Conservation (phyloP, 2,888 invertebrate species). For the Xestia xanthographa region DNA sequence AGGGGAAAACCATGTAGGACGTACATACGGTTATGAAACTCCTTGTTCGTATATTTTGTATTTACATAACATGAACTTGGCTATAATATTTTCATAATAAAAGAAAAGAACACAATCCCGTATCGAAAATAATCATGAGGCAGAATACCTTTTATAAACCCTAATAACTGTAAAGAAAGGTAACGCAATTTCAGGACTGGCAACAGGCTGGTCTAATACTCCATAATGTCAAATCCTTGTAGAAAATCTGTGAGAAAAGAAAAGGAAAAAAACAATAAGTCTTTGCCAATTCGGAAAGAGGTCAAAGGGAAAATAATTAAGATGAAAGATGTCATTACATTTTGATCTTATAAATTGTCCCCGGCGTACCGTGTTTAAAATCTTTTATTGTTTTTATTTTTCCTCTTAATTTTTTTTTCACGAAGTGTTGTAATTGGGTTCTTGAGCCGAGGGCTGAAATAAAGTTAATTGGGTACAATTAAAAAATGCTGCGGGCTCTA, state of each 20-base stretch:
- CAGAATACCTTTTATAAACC: conserved; percentile 40
- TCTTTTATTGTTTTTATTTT: conserved; percentile 74
- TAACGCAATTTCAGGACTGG: conserved; percentile 46
- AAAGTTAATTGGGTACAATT: conserved; percentile 85
- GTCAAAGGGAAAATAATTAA: conserved; percentile 63
- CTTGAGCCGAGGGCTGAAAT: conserved; percentile 76
- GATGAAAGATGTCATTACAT: conserved; percentile 64
- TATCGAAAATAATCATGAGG: conserved; percentile 43
- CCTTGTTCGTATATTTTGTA: conserved; percentile 38
- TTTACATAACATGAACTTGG: conserved; percentile 25
- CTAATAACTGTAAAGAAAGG: conserved; percentile 42
- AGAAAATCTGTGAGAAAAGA: conserved; percentile 38
- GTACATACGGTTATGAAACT: conserved; percentile 26
- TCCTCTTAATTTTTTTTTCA: conserved; percentile 68
- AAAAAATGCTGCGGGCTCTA: conserved; percentile 80
- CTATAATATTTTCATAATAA: conserved; percentile 35
- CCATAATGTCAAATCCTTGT: conserved; percentile 58
- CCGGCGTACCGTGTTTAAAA: conserved; percentile 47
- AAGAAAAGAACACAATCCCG: conserved; percentile 24
- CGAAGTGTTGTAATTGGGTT: conserved; percentile 80
- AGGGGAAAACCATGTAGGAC: conserved; percentile 37
- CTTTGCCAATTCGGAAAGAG: conserved; percentile 53
- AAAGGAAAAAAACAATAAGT: conserved; percentile 58
- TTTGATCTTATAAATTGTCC: conserved; percentile 65
- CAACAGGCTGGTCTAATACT: conserved; percentile 46